Evolutionary conservation across 1,140 invertebrate genomes (phyloP).

Genomic region (Halyomorpha halys): DNA sequence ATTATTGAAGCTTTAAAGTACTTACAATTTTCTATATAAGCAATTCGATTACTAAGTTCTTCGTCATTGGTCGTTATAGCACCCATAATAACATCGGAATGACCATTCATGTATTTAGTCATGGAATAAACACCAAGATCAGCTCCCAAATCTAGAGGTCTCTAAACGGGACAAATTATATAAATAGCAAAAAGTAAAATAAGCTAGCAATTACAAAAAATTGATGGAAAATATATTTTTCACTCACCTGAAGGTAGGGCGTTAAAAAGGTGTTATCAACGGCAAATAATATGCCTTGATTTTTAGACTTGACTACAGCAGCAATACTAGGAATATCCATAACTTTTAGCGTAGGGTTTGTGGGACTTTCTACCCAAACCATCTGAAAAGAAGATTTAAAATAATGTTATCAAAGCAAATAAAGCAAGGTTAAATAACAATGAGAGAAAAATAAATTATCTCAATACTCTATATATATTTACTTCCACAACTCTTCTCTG

Average conservation of each 20-base stretch:
- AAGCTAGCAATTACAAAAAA: no score
- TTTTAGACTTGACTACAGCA: slow-evolving; percentile 46
- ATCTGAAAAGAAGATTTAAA: slow-evolving; percentile 48
- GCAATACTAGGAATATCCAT: slow-evolving; percentile 73
- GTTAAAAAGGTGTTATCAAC: slow-evolving; percentile 98
- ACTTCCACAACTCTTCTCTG: no score
- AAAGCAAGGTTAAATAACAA: no score
- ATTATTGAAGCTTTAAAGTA: no score
- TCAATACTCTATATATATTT: no score
- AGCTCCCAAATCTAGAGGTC: slow-evolving; percentile 80
- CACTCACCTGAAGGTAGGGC: slow-evolving; percentile 84
- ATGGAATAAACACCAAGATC: slow-evolving; percentile 88
- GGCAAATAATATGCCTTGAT: slow-evolving; percentile 65
- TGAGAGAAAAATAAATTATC: no score
- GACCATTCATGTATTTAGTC: slow-evolving; percentile 95
- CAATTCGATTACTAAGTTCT: slow-evolving; percentile 57
- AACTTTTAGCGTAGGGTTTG: slow-evolving; percentile 92
- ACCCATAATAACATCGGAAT: slow-evolving; percentile 98
- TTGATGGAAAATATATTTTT: no score
- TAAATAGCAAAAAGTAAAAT: no score
- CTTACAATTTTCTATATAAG: slow-evolving; percentile 84
- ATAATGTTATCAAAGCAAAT: slow-evolving; percentile 17
- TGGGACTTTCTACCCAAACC: slow-evolving; percentile 94
- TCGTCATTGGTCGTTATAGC: slow-evolving; percentile 64
- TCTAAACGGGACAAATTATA: no score